phyloP scores from a whole-genome alignment of 30 jellyfish, hydroid and myxozoan genomes.

The Morbakka virulenta region DNA sequence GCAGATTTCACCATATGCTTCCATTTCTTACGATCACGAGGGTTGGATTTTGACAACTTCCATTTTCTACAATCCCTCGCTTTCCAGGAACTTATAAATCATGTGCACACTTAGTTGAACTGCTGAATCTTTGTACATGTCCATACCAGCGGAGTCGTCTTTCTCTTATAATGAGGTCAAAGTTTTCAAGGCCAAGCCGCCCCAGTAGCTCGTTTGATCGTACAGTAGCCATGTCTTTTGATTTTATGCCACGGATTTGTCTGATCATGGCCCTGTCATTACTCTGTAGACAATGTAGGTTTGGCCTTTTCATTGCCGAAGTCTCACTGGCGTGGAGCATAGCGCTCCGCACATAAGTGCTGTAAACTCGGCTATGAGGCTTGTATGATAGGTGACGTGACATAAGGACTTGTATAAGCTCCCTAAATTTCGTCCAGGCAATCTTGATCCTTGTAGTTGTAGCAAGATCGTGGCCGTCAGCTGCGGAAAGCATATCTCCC shows the following conservation, averaged over 20 bases:
- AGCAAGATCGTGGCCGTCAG: not conserved
- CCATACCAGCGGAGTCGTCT: too few species aligned
- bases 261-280: not conserved
- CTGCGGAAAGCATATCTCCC: not conserved
- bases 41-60: too few species aligned
- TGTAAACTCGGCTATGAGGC: not conserved
- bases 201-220: too few species aligned
- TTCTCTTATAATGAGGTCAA: too few species aligned
- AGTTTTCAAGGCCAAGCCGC: too few species aligned
- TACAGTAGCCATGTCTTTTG: too few species aligned
- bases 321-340: not conserved
- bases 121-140: too few species aligned
- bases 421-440: not conserved
- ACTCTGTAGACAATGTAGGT: not conserved
- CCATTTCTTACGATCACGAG: too few species aligned
- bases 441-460: not conserved
- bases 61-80: too few species aligned
- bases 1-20: too few species aligned
- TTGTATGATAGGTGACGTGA: not conserved
- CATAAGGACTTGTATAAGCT: not conserved
- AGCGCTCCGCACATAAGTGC: not conserved
- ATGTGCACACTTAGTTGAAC: too few species aligned
- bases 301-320: not conserved
- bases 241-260: not conserved
- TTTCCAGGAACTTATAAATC: too few species aligned